A percentile compares a stretch with the other conserved stretches of the same genome.
phyloP scores from a whole-genome alignment of 2,113 vertebrate species.

The Geococcyx californianus region DNA sequence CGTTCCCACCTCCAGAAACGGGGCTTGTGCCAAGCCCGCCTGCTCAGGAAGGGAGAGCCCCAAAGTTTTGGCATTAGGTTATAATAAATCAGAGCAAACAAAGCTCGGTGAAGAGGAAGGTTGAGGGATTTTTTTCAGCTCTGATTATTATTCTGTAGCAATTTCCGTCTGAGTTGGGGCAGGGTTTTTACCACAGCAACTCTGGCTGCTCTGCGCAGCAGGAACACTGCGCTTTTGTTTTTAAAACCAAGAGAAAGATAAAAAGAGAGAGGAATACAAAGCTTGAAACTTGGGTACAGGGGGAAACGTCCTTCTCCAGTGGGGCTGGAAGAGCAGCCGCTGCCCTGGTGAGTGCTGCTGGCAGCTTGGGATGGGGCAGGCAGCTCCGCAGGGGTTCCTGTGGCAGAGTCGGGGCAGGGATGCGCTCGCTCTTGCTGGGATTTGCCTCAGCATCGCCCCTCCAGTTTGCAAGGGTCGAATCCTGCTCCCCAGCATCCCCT shows the following conservation, averaged over 20 bases:
- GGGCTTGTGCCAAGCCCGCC: not conserved
- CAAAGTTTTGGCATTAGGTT: accelerated
- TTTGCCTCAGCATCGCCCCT: not conserved
- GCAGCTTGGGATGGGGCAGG: not conserved
- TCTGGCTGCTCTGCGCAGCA: accelerated
- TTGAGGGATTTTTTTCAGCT: not conserved
- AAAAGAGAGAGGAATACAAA: not conserved
- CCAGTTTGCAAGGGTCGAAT: not conserved
- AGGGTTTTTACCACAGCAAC: not conserved
- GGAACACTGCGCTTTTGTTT: accelerated
- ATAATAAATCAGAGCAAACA: conserved; percentile 45
- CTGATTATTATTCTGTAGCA: not conserved
- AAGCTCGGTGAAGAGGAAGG: not conserved
- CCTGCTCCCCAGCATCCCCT: not conserved
- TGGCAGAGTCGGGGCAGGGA: accelerated
- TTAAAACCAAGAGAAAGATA: not conserved
- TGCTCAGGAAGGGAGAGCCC: conserved; percentile 44
- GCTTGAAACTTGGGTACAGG: not conserved
- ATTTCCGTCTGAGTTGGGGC: not conserved
- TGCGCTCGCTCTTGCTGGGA: accelerated
- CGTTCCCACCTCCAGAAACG: not conserved
- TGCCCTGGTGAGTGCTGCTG: not conserved
- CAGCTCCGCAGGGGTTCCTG: not conserved
- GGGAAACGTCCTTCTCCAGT: accelerated
- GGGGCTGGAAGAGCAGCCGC: not conserved